Conservation (phyloP, 2,888 invertebrate species). For the Caenorhabditis sulstoni region DNA sequence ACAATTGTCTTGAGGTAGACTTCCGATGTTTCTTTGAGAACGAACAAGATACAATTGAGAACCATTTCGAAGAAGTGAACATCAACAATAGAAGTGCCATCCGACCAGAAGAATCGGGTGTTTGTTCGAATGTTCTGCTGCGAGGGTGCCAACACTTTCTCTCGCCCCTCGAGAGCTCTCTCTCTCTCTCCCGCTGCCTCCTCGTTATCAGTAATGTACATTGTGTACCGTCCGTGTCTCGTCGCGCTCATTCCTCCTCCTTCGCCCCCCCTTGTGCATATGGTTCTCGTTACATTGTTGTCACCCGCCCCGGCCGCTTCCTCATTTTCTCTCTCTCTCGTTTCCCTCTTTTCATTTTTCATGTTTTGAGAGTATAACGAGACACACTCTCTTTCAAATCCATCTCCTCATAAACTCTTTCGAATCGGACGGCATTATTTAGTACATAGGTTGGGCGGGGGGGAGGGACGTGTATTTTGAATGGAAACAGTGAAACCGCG, state of each 20-base stretch:
- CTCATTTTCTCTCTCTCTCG: too few species aligned
- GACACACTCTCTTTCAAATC: too few species aligned
- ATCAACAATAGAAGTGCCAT: neutral
- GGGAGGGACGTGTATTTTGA: too few species aligned
- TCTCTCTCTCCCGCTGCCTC: conserved; percentile 29
- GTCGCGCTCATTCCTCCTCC: neutral
- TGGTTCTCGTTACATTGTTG: conserved; percentile 41
- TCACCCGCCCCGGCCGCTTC: too few species aligned
- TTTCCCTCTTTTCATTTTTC: conserved; percentile 14
- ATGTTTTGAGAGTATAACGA: neutral
- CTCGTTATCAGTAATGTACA: conserved; percentile 29
- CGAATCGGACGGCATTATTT: neutral
- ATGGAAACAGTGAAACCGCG: neutral
- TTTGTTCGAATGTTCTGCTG: conserved; percentile 6
- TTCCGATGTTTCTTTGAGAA: too few species aligned
- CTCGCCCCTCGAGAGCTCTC: conserved; percentile 13
- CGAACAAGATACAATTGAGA: too few species aligned
- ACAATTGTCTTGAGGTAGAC: too few species aligned
- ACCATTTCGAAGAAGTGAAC: too few species aligned
- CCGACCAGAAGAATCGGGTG: neutral
- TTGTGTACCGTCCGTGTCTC: conserved; percentile 28
- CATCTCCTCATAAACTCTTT: conserved; percentile 1
- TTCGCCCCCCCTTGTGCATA: conserved; percentile 13
- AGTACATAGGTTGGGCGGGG: neutral
- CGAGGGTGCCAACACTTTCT: conserved; percentile 13